A percentile compares a stretch with the other conserved stretches of the same genome.
Evolutionary conservation across 2,113 vertebrate species (phyloP).

Genomic region (Psophia crepitans): DNA sequence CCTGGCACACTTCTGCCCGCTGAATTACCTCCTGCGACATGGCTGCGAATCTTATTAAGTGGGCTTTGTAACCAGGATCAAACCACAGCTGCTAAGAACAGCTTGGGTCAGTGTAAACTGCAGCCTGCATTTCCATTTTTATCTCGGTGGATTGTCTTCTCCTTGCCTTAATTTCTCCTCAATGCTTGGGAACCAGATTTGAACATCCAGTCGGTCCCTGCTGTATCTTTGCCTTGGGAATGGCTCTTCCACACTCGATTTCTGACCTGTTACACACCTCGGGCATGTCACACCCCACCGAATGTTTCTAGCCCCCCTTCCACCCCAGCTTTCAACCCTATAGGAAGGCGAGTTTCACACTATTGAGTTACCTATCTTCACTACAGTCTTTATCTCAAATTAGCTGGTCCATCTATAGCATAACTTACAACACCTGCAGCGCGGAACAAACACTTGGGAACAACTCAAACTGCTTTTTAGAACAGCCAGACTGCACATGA

Average conservation of each 20-base stretch:
- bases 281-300: background rate
- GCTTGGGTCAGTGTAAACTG: background rate
- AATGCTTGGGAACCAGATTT: background rate
- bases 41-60: background rate
- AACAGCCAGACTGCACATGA: background rate
- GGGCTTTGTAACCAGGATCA: slow-evolving; percentile 42
- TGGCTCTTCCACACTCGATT: rapidly evolving
- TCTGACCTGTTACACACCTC: background rate
- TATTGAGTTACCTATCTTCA: background rate
- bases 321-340: background rate
- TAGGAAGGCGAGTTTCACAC: background rate
- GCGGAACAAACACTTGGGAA: background rate
- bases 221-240: background rate
- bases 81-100: background rate
- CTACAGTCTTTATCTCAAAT: background rate
- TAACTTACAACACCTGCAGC: background rate
- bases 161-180: background rate
- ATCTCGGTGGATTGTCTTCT: background rate
- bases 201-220: background rate
- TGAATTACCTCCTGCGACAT: background rate
- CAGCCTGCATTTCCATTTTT: background rate
- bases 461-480: background rate
- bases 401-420: background rate
- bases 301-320: background rate
- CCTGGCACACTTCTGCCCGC: background rate